Evolutionary conservation across 2,113 vertebrate species (phyloP), one percentile per base, ranked within the genome.

Genomic region (Uria aalge): DNA sequence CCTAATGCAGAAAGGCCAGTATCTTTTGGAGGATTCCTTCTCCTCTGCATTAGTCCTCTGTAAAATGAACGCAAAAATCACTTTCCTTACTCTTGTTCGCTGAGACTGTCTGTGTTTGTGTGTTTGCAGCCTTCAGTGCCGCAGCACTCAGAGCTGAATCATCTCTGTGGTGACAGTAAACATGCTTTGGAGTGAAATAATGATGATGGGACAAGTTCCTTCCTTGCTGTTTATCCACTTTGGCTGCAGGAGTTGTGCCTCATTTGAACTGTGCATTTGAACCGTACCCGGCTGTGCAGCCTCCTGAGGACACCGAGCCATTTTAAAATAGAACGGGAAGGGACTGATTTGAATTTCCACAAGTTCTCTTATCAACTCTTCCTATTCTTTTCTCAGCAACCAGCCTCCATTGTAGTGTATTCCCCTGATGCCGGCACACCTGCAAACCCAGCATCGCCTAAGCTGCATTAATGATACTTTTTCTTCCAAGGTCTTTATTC

Each of bases 321-420:
- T 22, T 67, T 7, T 26, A n/a, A 68, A 11, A 40, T 11, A 12
- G 12, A 56, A 8, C 0, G 7, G 30, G 50, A 36, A 73, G 53
- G 85, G 47, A 18, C 47, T 26, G 47, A 10, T 26, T 50, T 6
- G 64, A 24, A 47, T 78, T 71, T 32, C 71, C 38, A 9, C 52
- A 14, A 48, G 30, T 15, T 78, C 52, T 47, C 20, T 14, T 75
- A 29, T 7, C 68, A 36, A 0, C 27, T 27, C 52, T 79, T 57
- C 26, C 21, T 50, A 1, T 40, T 68, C 27, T 56, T 43, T 29
- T n/a, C 29, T 9, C 16, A 29, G 71, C 75, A 38, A 7, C 5
- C 47, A 38, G 0, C 52, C 5, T 55, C 45, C 7, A 9, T 9
- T 47, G 2, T 3, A 15, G 23, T 6, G 68, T 6, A 2, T n/a